These are phyloP conservation scores for Pterobdella sp. DNA, from an alignment of 2,888 invertebrate genomes.

Conservation along the genomic window DNA sequence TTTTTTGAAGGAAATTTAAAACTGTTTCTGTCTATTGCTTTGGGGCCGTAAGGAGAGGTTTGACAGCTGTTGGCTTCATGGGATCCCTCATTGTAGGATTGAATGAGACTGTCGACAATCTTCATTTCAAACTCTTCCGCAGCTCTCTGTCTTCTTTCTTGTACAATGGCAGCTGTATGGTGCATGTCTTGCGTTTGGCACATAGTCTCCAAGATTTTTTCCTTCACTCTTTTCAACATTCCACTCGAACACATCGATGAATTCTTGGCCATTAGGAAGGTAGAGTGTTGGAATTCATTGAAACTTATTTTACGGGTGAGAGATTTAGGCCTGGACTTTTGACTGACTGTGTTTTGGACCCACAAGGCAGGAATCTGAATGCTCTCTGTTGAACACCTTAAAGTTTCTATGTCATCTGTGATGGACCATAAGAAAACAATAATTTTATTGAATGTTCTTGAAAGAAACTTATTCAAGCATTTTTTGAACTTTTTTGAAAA, in stretches of 20 bases:
- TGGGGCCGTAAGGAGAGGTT: no score
- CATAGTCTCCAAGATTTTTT: constrained; percentile 38
- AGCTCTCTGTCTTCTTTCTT: constrained; percentile 37
- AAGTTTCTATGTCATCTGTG: neutral
- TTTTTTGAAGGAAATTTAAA: no score
- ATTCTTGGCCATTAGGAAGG: constrained; percentile 3
- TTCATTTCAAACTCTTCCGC: constrained; percentile 31
- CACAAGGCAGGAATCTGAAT: neutral
- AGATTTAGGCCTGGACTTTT: constrained; percentile 15
- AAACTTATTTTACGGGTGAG: constrained; percentile 23
- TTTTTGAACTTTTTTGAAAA: no score
- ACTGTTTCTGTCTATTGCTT: no score
- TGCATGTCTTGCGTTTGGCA: constrained; percentile 39
- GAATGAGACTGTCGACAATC: constrained; percentile 15
- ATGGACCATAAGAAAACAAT: neutral
- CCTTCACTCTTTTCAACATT: constrained; percentile 37
- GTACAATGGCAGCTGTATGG: constrained; percentile 37
- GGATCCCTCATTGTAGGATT: constrained; percentile 12
- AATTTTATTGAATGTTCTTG: neutral
- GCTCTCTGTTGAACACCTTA: neutral
- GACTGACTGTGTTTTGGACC: neutral
- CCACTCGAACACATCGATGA: constrained; percentile 28
- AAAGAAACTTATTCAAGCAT: no score
- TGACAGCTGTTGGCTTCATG: no score
- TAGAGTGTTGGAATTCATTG: constrained; percentile 21